A percentile compares a stretch with the other conserved stretches of the same genome.
Evolutionary conservation across 2,888 invertebrate species (phyloP).

Genomic region (Tachina lurida): DNA sequence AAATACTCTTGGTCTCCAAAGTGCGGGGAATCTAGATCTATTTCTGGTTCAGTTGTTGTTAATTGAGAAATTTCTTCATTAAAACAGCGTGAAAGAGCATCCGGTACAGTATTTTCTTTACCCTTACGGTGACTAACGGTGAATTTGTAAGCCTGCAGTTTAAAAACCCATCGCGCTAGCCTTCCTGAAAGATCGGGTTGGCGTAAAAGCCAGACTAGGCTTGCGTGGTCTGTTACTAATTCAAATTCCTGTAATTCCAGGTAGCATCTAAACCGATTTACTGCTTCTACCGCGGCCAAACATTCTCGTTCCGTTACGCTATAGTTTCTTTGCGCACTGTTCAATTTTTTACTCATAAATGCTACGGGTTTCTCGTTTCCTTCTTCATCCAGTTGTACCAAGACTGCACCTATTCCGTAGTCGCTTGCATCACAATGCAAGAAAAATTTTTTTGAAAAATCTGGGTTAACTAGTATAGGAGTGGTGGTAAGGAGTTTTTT

Average conservation of each 20-base stretch:
- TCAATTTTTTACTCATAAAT: not conserved
- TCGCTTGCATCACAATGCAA: not conserved
- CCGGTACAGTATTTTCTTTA: not conserved
- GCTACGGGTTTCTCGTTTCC: not conserved
- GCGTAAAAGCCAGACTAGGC: slow-evolving; percentile 8
- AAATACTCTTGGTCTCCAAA: too few relatives aligned
- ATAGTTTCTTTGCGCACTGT: slow-evolving; percentile 2
- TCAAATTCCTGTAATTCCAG: not conserved
- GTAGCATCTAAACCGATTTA: slow-evolving; percentile 33
- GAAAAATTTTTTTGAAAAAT: not conserved
- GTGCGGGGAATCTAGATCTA: slow-evolving; percentile 13
- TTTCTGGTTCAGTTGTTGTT: slow-evolving; percentile 1
- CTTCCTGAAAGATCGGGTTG: not conserved
- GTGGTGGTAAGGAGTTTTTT: too few relatives aligned
- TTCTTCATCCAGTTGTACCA: not conserved
- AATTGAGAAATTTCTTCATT: not conserved
- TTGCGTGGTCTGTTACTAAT: slow-evolving; percentile 25
- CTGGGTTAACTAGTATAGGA: too few relatives aligned
- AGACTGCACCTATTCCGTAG: not conserved
- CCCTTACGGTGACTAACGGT: not conserved
- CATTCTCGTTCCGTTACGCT: not conserved
- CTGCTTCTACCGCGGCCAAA: not conserved
- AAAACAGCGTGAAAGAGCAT: slow-evolving; percentile 9
- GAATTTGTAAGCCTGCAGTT: not conserved
- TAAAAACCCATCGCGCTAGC: not conserved